A percentile compares a stretch with the other conserved stretches of the same genome.
phyloP scores from a whole-genome alignment of 2,797 vertebrate genomes.

The Dallia pectoralis region DNA sequence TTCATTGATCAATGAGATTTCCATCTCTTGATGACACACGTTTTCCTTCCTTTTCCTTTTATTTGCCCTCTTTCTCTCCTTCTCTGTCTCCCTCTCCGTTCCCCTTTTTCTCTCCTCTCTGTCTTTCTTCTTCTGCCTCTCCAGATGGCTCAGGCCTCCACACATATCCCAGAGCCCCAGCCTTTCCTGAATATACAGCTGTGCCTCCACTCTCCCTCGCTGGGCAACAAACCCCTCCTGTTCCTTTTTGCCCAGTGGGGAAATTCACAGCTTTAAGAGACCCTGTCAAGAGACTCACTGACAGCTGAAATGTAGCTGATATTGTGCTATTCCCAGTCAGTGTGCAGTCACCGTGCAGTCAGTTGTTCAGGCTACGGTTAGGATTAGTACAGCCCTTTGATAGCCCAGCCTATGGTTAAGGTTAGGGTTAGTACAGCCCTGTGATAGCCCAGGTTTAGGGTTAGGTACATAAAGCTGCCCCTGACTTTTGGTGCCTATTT shows the following conservation, averaged over 20 bases:
- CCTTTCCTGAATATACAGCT: slow-evolving; percentile 54
- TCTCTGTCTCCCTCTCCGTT: not conserved
- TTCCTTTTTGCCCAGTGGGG: slow-evolving; percentile 36
- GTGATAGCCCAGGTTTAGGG: too few relatives aligned
- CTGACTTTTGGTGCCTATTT: too few relatives aligned
- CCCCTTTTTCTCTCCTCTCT: not conserved
- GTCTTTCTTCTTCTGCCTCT: not conserved
- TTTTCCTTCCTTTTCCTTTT: not conserved
- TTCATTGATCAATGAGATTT: too few relatives aligned
- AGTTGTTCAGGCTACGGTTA: too few relatives aligned
- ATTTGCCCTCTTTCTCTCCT: not conserved
- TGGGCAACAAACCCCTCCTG: slow-evolving; percentile 21
- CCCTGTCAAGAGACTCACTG: not conserved
- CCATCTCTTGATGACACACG: too few relatives aligned
- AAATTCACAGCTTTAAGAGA: slow-evolving; percentile 23
- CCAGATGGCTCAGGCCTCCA: slow-evolving; percentile 58
- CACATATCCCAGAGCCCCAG: slow-evolving; percentile 49
- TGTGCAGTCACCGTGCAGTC: too few relatives aligned
- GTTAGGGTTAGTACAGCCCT: too few relatives aligned
- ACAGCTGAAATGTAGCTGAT: not conserved
- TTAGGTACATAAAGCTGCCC: too few relatives aligned
- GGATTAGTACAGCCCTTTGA: too few relatives aligned
- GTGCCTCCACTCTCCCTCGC: slow-evolving; percentile 50
- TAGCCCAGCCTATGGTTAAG: too few relatives aligned
- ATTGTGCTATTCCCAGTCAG: not conserved